phyloP scores from a whole-genome alignment of 1,140 invertebrate genomes.

The Luehdorfia chinensis region DNA sequence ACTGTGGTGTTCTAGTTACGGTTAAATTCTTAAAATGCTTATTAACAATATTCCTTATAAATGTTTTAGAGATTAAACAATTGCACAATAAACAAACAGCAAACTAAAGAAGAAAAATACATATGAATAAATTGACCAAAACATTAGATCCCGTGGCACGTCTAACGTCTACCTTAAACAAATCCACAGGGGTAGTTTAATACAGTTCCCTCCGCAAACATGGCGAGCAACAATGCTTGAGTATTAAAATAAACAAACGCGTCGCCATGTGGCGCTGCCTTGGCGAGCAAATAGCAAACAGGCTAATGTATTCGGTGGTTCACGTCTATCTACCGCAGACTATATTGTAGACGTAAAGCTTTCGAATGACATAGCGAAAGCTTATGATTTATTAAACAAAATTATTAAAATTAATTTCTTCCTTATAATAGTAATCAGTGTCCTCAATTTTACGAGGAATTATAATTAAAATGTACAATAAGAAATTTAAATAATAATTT shows the following conservation, averaged over 20 bases:
- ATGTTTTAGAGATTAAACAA: no score
- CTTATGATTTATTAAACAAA: no score
- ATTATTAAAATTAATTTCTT: no score
- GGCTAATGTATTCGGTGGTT: slow-evolving; percentile 67
- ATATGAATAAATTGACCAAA: slow-evolving; percentile 13
- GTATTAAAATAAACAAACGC: slow-evolving; percentile 73
- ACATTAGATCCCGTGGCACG: slow-evolving; percentile 15
- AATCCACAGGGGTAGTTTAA: slow-evolving; percentile 65
- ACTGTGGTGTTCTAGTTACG: no score
- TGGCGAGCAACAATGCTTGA: slow-evolving; percentile 61
- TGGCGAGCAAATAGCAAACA: slow-evolving; percentile 58
- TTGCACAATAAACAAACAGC: background rate
- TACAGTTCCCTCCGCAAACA: slow-evolving; percentile 62
- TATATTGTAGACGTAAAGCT: background rate
- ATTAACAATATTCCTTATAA: no score
- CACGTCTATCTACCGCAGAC: slow-evolving; percentile 17
- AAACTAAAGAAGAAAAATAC: background rate
- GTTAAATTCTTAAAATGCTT: no score
- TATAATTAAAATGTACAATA: no score
- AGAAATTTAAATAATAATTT: no score
- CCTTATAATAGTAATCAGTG: no score
- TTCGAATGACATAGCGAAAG: no score
- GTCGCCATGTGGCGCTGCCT: slow-evolving; percentile 61
- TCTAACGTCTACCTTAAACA: slow-evolving; percentile 37
- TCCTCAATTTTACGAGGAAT: no score